Evolutionary conservation across 1,140 invertebrate genomes (phyloP).

Genomic region (Brevipalpus yothersi): DNA sequence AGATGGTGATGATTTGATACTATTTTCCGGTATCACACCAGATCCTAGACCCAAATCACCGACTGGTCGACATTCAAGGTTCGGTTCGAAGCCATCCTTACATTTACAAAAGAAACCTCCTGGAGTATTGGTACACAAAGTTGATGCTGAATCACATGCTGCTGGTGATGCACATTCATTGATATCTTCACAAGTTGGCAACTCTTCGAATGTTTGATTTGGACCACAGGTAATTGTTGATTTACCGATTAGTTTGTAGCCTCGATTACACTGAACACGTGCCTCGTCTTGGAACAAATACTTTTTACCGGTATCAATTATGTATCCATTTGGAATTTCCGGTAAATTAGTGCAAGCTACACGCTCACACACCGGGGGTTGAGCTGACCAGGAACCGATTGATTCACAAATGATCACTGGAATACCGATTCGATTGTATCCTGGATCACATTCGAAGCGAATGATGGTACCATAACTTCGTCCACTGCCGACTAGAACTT

Average conservation of each 20-base stretch:
- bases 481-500: slow-evolving; percentile 57
- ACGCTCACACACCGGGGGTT: slow-evolving; percentile 61
- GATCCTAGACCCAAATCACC: slow-evolving; percentile 64
- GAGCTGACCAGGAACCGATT: slow-evolving; percentile 83
- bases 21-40: slow-evolving; percentile 64
- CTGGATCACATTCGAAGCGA: slow-evolving; percentile 74
- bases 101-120: slow-evolving; percentile 83
- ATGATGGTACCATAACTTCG: slow-evolving; percentile 85
- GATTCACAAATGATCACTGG: slow-evolving; percentile 81
- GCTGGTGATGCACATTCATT: slow-evolving; percentile 61
- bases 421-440: slow-evolving; percentile 60
- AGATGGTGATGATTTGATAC: slow-evolving; percentile 55
- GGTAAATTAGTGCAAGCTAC: slow-evolving; percentile 56
- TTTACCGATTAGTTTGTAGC: slow-evolving; percentile 56
- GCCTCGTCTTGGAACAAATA: slow-evolving; percentile 76
- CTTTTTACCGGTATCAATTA: slow-evolving; percentile 9
- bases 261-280: slow-evolving; percentile 67
- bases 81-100: slow-evolving; percentile 51
- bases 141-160: slow-evolving; percentile 67
- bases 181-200: slow-evolving; percentile 62
- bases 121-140: slow-evolving; percentile 66
- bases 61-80: slow-evolving; percentile 62
- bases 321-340: slow-evolving; percentile 23
- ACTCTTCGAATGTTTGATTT: slow-evolving; percentile 53
- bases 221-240: slow-evolving; percentile 66